Percentiles rank a stretch among this genome's conserved stretches.
phyloP scores from a whole-genome alignment of 2,113 vertebrate species.

The Peromyscus californicus region DNA sequence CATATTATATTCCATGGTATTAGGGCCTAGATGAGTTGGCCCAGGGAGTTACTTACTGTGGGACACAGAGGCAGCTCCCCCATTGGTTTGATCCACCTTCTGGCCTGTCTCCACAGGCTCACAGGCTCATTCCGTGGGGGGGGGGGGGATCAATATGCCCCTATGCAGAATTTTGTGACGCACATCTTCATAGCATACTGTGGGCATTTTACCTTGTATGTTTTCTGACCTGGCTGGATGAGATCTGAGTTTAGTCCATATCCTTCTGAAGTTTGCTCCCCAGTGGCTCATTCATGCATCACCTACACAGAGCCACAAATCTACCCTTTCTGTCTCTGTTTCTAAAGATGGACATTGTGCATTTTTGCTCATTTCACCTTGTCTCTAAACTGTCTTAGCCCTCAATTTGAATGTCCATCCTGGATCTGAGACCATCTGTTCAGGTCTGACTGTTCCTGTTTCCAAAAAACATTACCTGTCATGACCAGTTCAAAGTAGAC shows the following conservation, averaged over 20 bases:
- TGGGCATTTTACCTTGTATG: background rate
- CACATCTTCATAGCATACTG: too few relatives aligned
- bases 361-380: background rate
- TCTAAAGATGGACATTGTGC: background rate
- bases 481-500: background rate
- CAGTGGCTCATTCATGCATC: background rate
- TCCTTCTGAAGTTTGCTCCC: background rate
- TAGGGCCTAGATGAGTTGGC: background rate
- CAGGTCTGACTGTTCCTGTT: background rate
- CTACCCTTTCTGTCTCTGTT: rapidly evolving
- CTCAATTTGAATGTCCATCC: background rate
- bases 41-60: background rate
- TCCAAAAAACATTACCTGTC: background rate
- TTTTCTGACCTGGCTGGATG: background rate
- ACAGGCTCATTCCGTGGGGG: background rate
- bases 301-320: background rate
- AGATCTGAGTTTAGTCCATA: background rate
- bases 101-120: background rate
- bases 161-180: background rate
- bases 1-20: background rate
- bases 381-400: background rate
- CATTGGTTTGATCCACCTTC: background rate
- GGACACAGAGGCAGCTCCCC: background rate
- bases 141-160: background rate
- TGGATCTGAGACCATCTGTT: background rate